Percentiles rank a stretch among this genome's conserved stretches.
Evolutionary conservation across 2,888 invertebrate genomes (phyloP).

Genomic region (Disparrhopalites patrizii): DNA sequence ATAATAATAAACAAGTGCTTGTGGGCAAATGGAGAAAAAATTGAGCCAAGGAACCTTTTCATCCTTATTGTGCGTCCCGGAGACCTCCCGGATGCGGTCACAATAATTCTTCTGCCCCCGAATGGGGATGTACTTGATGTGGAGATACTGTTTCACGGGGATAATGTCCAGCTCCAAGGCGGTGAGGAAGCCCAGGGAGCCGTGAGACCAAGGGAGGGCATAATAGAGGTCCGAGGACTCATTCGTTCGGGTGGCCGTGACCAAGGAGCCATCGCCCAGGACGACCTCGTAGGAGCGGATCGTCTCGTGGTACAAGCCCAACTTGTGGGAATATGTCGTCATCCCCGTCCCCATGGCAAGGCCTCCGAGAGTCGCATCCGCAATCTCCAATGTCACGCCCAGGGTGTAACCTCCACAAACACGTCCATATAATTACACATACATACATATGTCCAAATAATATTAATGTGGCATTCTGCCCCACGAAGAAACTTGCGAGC

Average conservation of each 20-base stretch:
- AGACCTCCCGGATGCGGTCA: slow-evolving; percentile 59
- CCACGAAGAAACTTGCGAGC: no score
- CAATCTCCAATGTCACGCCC: slow-evolving; percentile 65
- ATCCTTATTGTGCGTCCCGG: slow-evolving; percentile 57
- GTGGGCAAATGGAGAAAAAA: not conserved
- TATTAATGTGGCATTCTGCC: no score
- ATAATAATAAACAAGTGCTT: not conserved
- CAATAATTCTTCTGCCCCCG: slow-evolving; percentile 63
- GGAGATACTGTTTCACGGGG: slow-evolving; percentile 62
- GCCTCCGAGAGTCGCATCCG: slow-evolving; percentile 66
- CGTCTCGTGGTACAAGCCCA: slow-evolving; percentile 65
- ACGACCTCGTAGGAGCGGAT: slow-evolving; percentile 64
- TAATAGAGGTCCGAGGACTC: slow-evolving; percentile 59
- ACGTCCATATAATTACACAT: no score
- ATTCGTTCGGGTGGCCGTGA: slow-evolving; percentile 59
- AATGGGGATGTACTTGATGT: slow-evolving; percentile 62
- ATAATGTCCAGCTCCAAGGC: slow-evolving; percentile 63
- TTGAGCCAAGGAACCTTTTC: slow-evolving; percentile 32
- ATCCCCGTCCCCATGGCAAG: slow-evolving; percentile 68
- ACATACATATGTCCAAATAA: not conserved
- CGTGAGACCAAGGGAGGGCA: slow-evolving; percentile 64
- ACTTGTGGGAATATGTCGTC: slow-evolving; percentile 69
- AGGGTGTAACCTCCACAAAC: slow-evolving; percentile 58
- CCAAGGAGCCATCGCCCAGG: slow-evolving; percentile 60
- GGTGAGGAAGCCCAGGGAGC: slow-evolving; percentile 64